A percentile compares a stretch with the other conserved stretches of the same genome.
These are phyloP conservation scores for Hyperoplus lanceolatus DNA, from an alignment of 2,797 vertebrate genomes.

Conservation along the genomic window DNA sequence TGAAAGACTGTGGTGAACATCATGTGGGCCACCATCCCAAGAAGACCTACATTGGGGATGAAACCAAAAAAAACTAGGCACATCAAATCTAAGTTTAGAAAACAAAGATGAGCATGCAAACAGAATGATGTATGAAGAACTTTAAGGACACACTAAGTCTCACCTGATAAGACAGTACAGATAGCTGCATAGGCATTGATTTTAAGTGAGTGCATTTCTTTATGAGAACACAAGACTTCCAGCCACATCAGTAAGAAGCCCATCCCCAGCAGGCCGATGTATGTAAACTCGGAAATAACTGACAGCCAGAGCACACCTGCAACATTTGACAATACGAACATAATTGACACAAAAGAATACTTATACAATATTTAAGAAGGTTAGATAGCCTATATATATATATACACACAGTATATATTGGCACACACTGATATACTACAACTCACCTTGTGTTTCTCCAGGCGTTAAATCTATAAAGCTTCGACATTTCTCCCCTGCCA, in stretches of 20 bases:
- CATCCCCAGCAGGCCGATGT: constrained; percentile 88
- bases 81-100: background rate
- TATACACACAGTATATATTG: too few relatives aligned
- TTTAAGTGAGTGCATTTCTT: constrained; percentile 88
- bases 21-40: constrained; percentile 91
- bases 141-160: background rate
- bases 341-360: background rate
- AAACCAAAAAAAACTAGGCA: background rate
- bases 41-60: constrained; percentile 75
- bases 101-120: background rate
- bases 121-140: background rate
- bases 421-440: background rate
- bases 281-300: constrained; percentile 88
- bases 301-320: constrained; percentile 87
- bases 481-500: constrained; percentile 87
- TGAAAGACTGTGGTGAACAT: constrained; percentile 91
- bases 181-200: constrained; percentile 90
- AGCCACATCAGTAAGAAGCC: constrained; percentile 91
- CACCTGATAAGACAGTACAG: constrained; percentile 90
- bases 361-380: background rate
- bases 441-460: constrained; percentile 88
- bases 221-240: constrained; percentile 86
- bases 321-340: constrained; percentile 25
- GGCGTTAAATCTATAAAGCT: constrained; percentile 90
- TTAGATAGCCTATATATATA: background rate